Base-by-base conservation (phyloP, 2,888 invertebrate genomes). In the Tipula confusa region DNA sequence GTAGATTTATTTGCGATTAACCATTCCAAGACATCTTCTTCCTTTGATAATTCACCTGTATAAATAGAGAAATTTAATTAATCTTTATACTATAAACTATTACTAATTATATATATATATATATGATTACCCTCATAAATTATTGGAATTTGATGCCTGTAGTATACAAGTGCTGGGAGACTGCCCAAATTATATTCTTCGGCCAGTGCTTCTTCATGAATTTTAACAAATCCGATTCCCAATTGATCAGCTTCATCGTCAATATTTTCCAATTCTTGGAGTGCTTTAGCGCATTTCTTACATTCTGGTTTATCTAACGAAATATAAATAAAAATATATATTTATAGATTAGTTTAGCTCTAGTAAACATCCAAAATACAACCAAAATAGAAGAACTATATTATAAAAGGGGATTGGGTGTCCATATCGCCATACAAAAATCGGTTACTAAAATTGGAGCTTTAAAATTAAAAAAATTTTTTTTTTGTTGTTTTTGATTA, bases 241-340 rank as follows among this genome's bases (percentile, higher is more conserved):
- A 97, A 92, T 89, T 97, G 96, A 90, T 97, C 97, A 38, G 97
- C 97, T 89, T 97, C 97, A 87, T 97, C 97, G 88, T 97, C 97
- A 88, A 97, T 97, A 90, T 97, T 97, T 90, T 97, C 97, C 89
- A 97, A 89, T 90, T 97, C 97, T 90, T 95, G 94, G 85, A 97
- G 92, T 84, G 96, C 97, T 90, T 96, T 97, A 84, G 96, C 93
- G 89, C 97, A 97, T 90, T 95, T 96, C 89, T 96, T 95, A 91
- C 97, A 97, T 89, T 96, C 96, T 84, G 95, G 95, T 89, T 96
- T 97, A 91, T 97, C 97, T 97, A 64, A 84, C 84, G 83, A 48
- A 82, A n/a, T 15, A 29, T 9, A 36, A 33, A 13, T 82, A 24
- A 13, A 38, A 28, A 13, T 29, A 81, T 31, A 81, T 18, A 3